Conservation (phyloP, 23 tunicate species). For the Pegea sp. region DNA sequence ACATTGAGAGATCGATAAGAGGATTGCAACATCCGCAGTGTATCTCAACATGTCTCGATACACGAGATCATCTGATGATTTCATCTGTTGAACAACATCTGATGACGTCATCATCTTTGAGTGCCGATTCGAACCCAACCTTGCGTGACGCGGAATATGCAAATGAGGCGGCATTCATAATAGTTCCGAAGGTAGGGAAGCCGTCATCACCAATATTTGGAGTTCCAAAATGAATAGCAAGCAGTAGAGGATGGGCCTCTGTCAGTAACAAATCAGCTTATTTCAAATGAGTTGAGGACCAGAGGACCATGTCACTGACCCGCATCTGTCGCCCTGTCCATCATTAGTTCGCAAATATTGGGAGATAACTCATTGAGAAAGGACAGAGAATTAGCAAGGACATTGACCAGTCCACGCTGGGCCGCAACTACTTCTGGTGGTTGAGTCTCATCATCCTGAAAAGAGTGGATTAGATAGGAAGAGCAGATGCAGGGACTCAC, state of each 20-base stretch:
- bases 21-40: slow-evolving; percentile 27
- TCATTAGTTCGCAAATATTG: slow-evolving; percentile 36
- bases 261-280: background rate
- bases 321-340: too few species aligned
- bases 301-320: background rate
- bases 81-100: background rate
- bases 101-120: too few species aligned
- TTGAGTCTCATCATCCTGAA: slow-evolving; percentile 32
- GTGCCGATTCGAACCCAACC: slow-evolving; percentile 3
- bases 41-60: slow-evolving; percentile 10
- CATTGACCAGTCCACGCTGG: slow-evolving; percentile 22
- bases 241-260: slow-evolving; percentile 46
- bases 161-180: slow-evolving; percentile 55
- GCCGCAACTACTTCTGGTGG: slow-evolving; percentile 15
- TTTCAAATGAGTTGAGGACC: background rate
- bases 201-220: slow-evolving; percentile 46
- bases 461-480: too few species aligned
- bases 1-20: slow-evolving; percentile 66
- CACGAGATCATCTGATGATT: background rate
- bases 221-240: slow-evolving; percentile 37
- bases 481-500: too few species aligned
- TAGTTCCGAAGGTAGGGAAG: slow-evolving; percentile 46
- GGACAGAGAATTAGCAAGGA: slow-evolving; percentile 42
- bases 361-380: slow-evolving; percentile 51
- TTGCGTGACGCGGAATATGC: slow-evolving; percentile 24